Conservation (phyloP, 2,888 invertebrate species). For the Pyrochroa serraticornis region DNA sequence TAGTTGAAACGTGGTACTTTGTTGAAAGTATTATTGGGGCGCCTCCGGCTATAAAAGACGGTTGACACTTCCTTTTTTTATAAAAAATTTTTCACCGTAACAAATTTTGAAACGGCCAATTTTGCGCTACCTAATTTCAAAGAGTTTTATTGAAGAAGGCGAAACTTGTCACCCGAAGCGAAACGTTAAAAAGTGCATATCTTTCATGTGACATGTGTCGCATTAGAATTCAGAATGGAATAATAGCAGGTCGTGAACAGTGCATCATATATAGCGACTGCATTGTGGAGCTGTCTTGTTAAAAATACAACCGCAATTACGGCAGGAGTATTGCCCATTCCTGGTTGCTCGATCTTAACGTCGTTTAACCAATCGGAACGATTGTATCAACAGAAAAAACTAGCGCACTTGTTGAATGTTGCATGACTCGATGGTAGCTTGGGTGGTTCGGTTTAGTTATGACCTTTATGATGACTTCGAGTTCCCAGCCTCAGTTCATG, state of each 20-base stretch:
- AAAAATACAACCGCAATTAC: slow-evolving; percentile 48
- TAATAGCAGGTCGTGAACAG: slow-evolving; percentile 37
- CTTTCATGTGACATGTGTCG: slow-evolving; percentile 41
- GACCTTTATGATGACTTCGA: slow-evolving; percentile 24
- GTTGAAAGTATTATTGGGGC: too few species aligned
- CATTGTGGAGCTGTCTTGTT: slow-evolving; percentile 46
- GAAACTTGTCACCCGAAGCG: slow-evolving; percentile 27
- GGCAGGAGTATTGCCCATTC: slow-evolving; percentile 41
- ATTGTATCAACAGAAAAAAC: slow-evolving; percentile 33
- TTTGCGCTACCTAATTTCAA: too few species aligned
- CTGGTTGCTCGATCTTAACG: slow-evolving; percentile 14
- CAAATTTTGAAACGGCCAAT: too few species aligned
- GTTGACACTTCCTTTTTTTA: too few species aligned
- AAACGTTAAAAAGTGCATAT: slow-evolving; percentile 36
- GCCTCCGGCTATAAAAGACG: too few species aligned
- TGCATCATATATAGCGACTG: slow-evolving; percentile 37
- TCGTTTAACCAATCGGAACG: slow-evolving; percentile 31
- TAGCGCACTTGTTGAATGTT: slow-evolving; percentile 49
- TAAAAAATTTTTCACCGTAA: too few species aligned
- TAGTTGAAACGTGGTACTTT: too few species aligned
- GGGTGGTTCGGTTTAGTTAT: slow-evolving; percentile 48
- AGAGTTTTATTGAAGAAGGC: slow-evolving; percentile 18
- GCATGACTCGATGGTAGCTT: slow-evolving; percentile 46
- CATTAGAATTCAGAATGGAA: slow-evolving; percentile 36
- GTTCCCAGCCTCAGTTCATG: slow-evolving; percentile 10